A percentile compares a stretch with the other conserved stretches of the same genome.
These are phyloP conservation scores for Molossus molossus DNA, from an alignment of 2,797 vertebrate genomes.

Conservation along the genomic window DNA sequence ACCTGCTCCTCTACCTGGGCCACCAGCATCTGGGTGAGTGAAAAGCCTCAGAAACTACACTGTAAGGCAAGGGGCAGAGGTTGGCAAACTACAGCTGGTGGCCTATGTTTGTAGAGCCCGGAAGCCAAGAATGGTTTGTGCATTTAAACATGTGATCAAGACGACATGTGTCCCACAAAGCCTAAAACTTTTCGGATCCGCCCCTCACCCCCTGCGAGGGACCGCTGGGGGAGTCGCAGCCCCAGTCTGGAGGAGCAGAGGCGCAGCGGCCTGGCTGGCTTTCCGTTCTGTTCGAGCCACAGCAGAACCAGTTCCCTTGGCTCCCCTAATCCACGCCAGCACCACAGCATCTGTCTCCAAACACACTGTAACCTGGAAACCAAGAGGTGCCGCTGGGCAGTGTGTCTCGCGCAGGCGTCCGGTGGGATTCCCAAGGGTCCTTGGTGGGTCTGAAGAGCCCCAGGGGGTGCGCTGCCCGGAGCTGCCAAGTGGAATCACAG, in stretches of 20 bases:
- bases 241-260: not conserved
- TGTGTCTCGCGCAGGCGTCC: not conserved
- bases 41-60: not conserved
- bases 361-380: not conserved
- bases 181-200: not conserved
- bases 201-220: not conserved
- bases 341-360: not conserved
- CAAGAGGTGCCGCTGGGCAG: not conserved
- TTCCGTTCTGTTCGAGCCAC: not conserved
- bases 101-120: not conserved
- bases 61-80: not conserved
- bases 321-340: not conserved
- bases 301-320: not conserved
- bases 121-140: not conserved
- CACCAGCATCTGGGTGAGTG: not conserved
- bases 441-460: not conserved
- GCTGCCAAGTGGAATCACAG: not conserved
- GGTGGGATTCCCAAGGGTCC: not conserved
- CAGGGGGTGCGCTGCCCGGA: fast-evolving
- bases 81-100: not conserved
- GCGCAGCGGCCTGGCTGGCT: not conserved
- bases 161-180: not conserved
- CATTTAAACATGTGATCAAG: conserved; percentile 18
- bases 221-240: not conserved
- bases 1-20: not conserved